These are phyloP conservation scores for Macrotrachela quadricornifera DNA, from an alignment of 1,140 invertebrate species.

Conservation along the genomic window DNA sequence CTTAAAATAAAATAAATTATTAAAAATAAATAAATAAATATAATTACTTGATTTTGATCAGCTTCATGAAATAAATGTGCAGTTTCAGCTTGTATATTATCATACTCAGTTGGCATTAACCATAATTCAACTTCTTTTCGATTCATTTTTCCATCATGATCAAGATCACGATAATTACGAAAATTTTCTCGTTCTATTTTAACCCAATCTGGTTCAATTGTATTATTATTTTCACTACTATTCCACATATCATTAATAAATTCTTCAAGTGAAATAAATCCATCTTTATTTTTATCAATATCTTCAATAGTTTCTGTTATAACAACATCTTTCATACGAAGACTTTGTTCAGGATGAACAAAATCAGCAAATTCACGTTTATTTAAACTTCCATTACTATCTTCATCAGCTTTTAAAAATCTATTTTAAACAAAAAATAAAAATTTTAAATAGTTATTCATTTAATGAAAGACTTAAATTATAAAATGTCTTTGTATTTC, in stretches of 20 bases:
- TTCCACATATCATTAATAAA: too few relatives aligned
- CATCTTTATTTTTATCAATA: constrained; percentile 84
- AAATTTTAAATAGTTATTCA: too few relatives aligned
- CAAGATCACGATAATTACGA: constrained; percentile 50
- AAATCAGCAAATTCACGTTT: constrained; percentile 73
- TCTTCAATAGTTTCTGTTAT: constrained; percentile 86
- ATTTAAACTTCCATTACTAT: constrained; percentile 47
- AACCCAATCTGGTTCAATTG: constrained; percentile 82
- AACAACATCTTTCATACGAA: constrained; percentile 74
- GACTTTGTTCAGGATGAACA: constrained; percentile 78
- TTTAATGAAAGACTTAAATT: too few relatives aligned
- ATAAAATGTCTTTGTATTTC: too few relatives aligned
- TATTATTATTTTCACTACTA: constrained; percentile 23
- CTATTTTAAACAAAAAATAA: constrained; percentile 21
- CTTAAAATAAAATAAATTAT: constrained; percentile 11
- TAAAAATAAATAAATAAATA: constrained; percentile 10
- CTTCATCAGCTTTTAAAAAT: constrained; percentile 52
- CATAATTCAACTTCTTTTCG: constrained; percentile 60
- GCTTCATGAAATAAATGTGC: constrained; percentile 82
- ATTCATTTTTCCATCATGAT: constrained; percentile 70
- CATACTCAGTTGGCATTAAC: constrained; percentile 85
- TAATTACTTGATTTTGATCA: constrained; percentile 50
- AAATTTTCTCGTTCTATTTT: constrained; percentile 78
- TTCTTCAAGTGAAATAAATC: constrained; percentile 40
- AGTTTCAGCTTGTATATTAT: constrained; percentile 83